Conservation (phyloP, 2,797 vertebrate species). For the Tokudaia tokunoshimensis region DNA sequence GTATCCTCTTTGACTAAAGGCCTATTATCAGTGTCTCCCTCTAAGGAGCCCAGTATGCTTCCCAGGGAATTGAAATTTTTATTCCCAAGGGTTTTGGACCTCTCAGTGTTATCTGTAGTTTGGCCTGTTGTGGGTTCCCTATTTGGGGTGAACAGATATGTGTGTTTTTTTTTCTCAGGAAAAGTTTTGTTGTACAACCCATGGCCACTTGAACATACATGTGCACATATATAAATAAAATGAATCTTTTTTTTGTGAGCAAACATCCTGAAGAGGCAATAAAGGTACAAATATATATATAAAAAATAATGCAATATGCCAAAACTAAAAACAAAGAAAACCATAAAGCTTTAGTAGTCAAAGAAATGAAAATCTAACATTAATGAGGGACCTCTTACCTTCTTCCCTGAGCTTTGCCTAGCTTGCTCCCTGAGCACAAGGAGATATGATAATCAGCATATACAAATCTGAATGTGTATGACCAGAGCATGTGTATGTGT, state of each 20-base stretch:
- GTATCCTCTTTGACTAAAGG: too few species aligned
- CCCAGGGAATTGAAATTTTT: neutral
- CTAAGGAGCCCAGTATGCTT: neutral
- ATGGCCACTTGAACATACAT: neutral
- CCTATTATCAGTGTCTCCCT: too few species aligned
- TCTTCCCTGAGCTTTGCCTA: neutral
- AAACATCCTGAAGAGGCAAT: neutral
- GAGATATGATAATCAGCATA: neutral
- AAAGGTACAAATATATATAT: neutral
- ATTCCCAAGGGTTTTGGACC: neutral
- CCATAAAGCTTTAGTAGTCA: neutral
- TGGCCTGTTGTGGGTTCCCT: neutral
- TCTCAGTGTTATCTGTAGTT: neutral
- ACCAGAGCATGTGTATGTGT: accelerated
- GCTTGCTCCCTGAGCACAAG: neutral
- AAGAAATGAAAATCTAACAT: neutral
- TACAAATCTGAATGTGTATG: neutral
- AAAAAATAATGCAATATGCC: neutral
- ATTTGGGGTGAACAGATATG: neutral
- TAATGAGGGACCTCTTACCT: neutral
- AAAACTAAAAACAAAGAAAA: slow-evolving; percentile 7
- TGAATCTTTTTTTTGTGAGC: neutral
- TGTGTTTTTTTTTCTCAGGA: neutral
- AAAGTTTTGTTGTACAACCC: neutral
- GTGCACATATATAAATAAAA: neutral